phyloP scores from a whole-genome alignment of 1,140 invertebrate genomes.

The Drosophila arizonae region DNA sequence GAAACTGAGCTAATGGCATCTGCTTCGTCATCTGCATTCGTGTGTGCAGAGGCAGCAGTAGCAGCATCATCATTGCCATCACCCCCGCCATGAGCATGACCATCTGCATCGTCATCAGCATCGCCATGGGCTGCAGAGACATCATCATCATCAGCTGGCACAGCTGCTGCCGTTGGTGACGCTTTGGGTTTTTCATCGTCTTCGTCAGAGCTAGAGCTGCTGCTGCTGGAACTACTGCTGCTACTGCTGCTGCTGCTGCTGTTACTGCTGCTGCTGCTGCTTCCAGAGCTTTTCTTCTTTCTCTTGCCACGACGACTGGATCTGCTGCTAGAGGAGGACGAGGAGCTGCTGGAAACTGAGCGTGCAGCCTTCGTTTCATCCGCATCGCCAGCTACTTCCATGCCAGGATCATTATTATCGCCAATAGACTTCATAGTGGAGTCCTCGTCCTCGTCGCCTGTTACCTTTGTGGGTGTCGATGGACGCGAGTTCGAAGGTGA shows the following conservation, averaged over 20 bases:
- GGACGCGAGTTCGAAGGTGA: constrained; percentile 58
- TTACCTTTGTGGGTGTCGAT: constrained; percentile 30
- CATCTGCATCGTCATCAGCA: not conserved
- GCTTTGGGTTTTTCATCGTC: constrained; percentile 34
- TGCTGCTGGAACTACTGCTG: constrained; percentile 60
- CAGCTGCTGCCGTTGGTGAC: not conserved
- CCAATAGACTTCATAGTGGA: constrained; percentile 4
- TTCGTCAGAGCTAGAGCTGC: constrained; percentile 34
- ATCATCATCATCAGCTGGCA: not conserved
- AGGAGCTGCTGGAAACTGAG: constrained; percentile 50
- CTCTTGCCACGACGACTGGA: constrained; percentile 63
- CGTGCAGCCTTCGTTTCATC: constrained; percentile 22
- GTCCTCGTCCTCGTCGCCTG: constrained; percentile 13
- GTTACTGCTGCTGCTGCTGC: constrained; percentile 40
- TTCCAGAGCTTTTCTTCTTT: constrained; percentile 68
- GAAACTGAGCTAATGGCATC: constrained; percentile 5
- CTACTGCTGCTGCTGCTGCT: constrained; percentile 53
- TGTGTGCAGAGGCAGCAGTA: not conserved
- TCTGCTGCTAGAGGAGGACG: constrained; percentile 71
- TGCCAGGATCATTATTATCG: not conserved
- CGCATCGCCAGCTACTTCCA: not conserved
- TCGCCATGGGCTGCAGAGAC: not conserved
- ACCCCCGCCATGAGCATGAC: not conserved
- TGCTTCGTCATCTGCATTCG: not conserved
- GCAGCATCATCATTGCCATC: not conserved